phyloP scores from a whole-genome alignment of 2,113 vertebrate species.

The Pomatostomus ruficeps region DNA sequence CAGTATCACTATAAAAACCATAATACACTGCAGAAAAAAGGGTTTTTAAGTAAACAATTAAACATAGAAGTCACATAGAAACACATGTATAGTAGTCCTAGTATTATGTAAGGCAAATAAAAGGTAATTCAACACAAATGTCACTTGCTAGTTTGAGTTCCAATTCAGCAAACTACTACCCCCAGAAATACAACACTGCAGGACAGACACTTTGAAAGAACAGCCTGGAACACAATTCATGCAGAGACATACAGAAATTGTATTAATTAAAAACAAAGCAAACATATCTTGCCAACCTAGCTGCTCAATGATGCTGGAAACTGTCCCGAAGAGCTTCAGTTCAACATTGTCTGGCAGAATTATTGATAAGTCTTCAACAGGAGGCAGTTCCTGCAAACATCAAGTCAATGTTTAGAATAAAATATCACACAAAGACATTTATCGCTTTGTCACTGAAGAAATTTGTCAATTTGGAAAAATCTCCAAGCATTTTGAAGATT shows the following conservation, averaged over 20 bases:
- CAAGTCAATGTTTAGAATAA: not conserved
- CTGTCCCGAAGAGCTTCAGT: conserved; percentile 79
- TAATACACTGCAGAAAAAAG: not conserved
- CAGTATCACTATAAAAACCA: not conserved
- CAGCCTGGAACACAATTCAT: not conserved
- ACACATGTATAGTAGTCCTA: not conserved
- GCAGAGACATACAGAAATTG: not conserved
- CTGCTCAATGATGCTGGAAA: conserved; percentile 85
- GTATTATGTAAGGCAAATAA: not conserved
- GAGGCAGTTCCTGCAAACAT: conserved; percentile 78
- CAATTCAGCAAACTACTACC: not conserved
- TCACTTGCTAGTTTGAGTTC: accelerated
- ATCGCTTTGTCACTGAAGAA: not conserved
- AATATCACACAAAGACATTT: not conserved
- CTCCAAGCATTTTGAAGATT: not conserved
- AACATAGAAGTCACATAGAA: not conserved
- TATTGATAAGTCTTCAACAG: conserved; percentile 79
- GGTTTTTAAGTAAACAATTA: not conserved
- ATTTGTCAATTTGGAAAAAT: not conserved
- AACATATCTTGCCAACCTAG: conserved; percentile 74
- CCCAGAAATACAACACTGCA: not conserved
- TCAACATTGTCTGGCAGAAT: conserved; percentile 79
- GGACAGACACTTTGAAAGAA: not conserved
- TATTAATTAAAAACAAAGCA: not conserved
- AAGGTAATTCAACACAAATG: not conserved